phyloP scores from a whole-genome alignment of 2,113 vertebrate genomes.

The Beaufortia kweichowensis region DNA sequence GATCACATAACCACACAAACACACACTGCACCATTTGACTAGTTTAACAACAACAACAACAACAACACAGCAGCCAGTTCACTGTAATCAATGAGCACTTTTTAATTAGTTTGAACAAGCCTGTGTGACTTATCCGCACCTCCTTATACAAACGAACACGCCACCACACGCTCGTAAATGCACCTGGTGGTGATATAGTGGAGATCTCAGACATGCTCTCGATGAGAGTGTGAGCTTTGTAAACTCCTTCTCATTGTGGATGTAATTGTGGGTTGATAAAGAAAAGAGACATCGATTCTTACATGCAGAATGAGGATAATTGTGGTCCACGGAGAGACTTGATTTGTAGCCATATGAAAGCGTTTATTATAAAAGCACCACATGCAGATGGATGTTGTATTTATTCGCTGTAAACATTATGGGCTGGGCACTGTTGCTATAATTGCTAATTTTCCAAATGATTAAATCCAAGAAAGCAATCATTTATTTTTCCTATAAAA shows the following conservation, averaged over 20 bases:
- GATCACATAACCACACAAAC: conserved; percentile 3
- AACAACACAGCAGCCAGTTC: conserved; percentile 5
- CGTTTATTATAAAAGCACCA: conserved; percentile 15
- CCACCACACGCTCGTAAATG: background rate
- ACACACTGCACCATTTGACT: conserved; percentile 1
- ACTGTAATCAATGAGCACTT: conserved; percentile 52
- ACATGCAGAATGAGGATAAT: conserved; percentile 13
- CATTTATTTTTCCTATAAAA: background rate
- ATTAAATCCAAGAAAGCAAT: conserved; percentile 17
- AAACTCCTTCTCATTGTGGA: conserved; percentile 10
- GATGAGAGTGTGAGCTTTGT: conserved; percentile 13
- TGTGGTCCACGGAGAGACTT: background rate
- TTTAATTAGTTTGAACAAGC: conserved; percentile 55
- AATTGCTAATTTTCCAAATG: conserved; percentile 23
- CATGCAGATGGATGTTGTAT: conserved; percentile 31
- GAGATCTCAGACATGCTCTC: background rate
- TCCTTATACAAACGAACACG: conserved; percentile 25
- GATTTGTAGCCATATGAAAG: conserved; percentile 7
- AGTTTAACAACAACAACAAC: background rate
- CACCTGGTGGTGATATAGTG: conserved; percentile 8
- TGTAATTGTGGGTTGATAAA: conserved; percentile 36
- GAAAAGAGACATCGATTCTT: conserved; percentile 31
- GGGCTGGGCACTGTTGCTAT: background rate
- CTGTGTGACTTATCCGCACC: conserved; percentile 14
- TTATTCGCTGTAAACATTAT: conserved; percentile 12